phyloP scores from a whole-genome alignment of 2,797 vertebrate genomes.

The Brotula barbata region DNA sequence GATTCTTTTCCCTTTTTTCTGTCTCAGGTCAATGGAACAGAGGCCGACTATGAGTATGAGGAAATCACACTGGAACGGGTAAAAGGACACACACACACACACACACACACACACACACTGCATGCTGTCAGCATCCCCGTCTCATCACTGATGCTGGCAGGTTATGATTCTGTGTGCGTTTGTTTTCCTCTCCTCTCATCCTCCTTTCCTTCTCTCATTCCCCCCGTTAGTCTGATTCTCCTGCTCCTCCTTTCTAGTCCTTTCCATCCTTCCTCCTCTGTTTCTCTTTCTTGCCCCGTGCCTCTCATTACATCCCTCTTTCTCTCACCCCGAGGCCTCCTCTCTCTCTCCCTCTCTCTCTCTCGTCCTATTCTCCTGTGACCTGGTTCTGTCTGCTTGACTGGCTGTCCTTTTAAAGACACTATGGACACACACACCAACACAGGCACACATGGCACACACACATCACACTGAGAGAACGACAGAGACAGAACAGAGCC shows the following conservation, averaged over 20 bases:
- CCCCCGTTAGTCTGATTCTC: slow-evolving; percentile 9
- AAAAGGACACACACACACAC: slow-evolving; percentile 48
- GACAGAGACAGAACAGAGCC: slow-evolving; percentile 23
- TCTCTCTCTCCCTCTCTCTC: slow-evolving; percentile 13
- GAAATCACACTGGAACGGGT: slow-evolving; percentile 98
- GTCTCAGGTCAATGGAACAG: slow-evolving; percentile 93
- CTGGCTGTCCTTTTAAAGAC: slow-evolving; percentile 70
- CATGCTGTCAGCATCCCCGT: slow-evolving; percentile 3
- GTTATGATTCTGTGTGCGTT: too few species aligned
- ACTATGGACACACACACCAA: slow-evolving; percentile 53
- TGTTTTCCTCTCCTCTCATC: neutral
- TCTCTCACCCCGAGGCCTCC: slow-evolving; percentile 52
- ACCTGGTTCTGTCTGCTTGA: slow-evolving; percentile 78
- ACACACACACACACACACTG: neutral
- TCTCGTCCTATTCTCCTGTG: slow-evolving; percentile 70
- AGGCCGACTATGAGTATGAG: slow-evolving; percentile 97
- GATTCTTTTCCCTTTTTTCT: neutral
- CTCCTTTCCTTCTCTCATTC: neutral
- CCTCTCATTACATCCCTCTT: slow-evolving; percentile 48
- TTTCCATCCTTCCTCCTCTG: slow-evolving; percentile 20
- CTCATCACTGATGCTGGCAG: slow-evolving; percentile 5
- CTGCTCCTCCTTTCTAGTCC: slow-evolving; percentile 39
- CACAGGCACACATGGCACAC: slow-evolving; percentile 21
- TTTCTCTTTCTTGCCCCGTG: slow-evolving; percentile 1
- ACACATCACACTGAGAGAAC: slow-evolving; percentile 32